A percentile compares a stretch with the other conserved stretches of the same genome.
phyloP scores from a whole-genome alignment of 2,888 invertebrate genomes.

The Pinctada fucata region DNA sequence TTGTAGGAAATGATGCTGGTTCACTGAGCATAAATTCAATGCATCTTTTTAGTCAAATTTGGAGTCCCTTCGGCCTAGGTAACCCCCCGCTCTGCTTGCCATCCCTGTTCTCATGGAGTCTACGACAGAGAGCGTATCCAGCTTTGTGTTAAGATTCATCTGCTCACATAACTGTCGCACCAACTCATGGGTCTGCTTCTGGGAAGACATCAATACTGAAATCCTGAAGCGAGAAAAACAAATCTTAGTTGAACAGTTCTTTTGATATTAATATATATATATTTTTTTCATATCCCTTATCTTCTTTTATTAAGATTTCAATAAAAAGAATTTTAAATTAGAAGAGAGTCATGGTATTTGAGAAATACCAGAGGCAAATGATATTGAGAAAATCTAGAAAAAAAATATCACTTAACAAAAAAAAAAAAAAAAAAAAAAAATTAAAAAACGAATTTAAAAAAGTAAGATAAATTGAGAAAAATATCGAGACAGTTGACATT shows the following conservation, averaged over 20 bases:
- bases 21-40: background rate
- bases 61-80: background rate
- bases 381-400: too few species aligned
- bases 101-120: slow-evolving; percentile 31
- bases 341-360: too few species aligned
- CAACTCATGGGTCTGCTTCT: slow-evolving; percentile 47
- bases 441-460: too few species aligned
- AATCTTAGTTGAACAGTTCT: background rate
- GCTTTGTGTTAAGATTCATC: slow-evolving; percentile 38
- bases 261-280: background rate
- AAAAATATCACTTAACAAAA: too few species aligned
- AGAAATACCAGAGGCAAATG: too few species aligned
- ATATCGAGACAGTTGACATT: too few species aligned
- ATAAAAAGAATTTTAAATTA: too few species aligned
- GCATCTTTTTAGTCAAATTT: background rate
- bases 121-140: slow-evolving; percentile 21
- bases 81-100: slow-evolving; percentile 7
- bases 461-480: too few species aligned
- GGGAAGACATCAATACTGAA: slow-evolving; percentile 30
- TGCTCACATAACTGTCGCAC: slow-evolving; percentile 51
- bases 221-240: background rate
- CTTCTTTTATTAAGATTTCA: too few species aligned
- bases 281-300: too few species aligned
- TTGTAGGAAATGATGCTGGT: too few species aligned
- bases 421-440: too few species aligned